A percentile compares a stretch with the other conserved stretches of the same genome.
Evolutionary conservation across 2,797 vertebrate genomes (phyloP).

Genomic region (Rhabdophis nuchalis): DNA sequence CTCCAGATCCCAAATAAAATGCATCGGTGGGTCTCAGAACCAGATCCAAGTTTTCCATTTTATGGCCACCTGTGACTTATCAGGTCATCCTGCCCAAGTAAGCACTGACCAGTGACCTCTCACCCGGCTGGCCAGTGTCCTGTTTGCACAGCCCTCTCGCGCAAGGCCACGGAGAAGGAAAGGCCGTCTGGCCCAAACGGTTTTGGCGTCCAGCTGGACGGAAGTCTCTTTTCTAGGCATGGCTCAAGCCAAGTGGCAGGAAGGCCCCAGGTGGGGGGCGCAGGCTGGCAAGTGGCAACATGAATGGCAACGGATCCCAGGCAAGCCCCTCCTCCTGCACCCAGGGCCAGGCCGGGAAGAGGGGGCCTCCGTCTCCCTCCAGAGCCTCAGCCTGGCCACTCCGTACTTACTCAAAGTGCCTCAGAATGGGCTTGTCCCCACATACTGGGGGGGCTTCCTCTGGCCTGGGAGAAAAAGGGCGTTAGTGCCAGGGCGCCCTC

Average conservation of each 20-base stretch:
- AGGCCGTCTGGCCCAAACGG: no score
- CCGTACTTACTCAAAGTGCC: constrained; percentile 90
- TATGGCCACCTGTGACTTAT: neutral
- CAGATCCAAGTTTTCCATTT: neutral
- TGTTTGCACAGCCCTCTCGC: neutral
- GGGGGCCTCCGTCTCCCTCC: accelerated
- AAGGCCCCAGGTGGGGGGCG: no score
- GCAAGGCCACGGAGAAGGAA: neutral
- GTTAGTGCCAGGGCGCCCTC: constrained; percentile 24
- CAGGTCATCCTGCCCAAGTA: neutral
- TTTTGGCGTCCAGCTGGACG: neutral
- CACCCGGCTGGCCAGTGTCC: neutral
- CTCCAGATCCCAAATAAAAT: neutral
- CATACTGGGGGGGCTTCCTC: constrained; percentile 73
- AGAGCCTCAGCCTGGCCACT: neutral
- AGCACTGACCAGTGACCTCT: neutral
- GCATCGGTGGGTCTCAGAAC: neutral
- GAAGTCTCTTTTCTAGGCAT: neutral
- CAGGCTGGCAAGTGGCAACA: neutral
- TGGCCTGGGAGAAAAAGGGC: constrained; percentile 75
- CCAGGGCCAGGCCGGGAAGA: neutral
- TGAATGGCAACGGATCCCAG: neutral
- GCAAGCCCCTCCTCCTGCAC: neutral
- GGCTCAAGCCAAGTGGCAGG: neutral
- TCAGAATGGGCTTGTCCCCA: constrained; percentile 86